Evolutionary conservation across 2,113 vertebrate genomes (phyloP).

Genomic region (Brienomyrus longianalis): DNA sequence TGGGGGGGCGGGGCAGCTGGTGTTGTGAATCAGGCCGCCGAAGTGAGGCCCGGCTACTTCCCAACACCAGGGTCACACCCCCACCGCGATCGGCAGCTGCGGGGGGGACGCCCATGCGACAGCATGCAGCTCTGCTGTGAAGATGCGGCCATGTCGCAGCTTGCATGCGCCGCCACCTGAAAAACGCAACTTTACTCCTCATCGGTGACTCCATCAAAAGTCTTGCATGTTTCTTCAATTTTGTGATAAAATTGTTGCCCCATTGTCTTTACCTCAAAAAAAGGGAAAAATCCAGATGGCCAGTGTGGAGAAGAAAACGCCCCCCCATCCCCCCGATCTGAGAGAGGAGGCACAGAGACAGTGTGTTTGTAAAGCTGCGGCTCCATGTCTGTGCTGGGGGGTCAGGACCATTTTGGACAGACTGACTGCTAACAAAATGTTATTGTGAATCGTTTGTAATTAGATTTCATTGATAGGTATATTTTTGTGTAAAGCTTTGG

Average conservation of each 20-base stretch:
- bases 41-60: constrained; percentile 91
- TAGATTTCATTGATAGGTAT: neutral
- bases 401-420: neutral
- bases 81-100: constrained; percentile 34
- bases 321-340: neutral
- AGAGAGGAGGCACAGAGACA: neutral
- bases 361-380: neutral
- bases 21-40: constrained; percentile 99
- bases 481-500: neutral
- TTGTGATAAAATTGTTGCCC: neutral
- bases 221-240: neutral
- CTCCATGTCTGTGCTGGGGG: neutral
- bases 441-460: neutral
- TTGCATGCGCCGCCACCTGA: neutral
- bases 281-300: neutral
- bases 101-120: neutral
- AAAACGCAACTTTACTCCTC: neutral
- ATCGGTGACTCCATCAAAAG: neutral
- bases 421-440: neutral
- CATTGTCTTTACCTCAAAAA: neutral
- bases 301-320: neutral
- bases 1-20: constrained; percentile 86
- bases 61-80: constrained; percentile 91
- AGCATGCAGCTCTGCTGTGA: neutral
- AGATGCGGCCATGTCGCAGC: neutral